These are phyloP conservation scores for Scopus umbretta DNA, from an alignment of 2,113 vertebrate species.

Conservation along the genomic window DNA sequence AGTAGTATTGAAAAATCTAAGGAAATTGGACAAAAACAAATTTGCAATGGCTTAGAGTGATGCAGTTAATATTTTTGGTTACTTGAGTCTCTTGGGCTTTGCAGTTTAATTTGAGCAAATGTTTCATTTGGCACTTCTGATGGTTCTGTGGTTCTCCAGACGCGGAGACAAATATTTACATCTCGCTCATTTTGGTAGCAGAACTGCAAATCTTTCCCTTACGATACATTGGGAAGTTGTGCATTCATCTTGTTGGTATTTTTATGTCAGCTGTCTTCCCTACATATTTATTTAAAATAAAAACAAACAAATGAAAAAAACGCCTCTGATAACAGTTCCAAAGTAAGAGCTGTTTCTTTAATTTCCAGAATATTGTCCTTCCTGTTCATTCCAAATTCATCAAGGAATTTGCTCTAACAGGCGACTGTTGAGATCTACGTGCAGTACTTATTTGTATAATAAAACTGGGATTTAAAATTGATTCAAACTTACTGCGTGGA, in stretches of 20 bases:
- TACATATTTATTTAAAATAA: not conserved
- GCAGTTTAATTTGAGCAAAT: slow-evolving; percentile 56
- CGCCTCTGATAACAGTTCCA: not conserved
- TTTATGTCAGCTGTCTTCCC: not conserved
- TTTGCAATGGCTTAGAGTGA: not conserved
- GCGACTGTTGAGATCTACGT: not conserved
- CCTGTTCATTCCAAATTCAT: not conserved
- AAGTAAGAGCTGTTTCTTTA: not conserved
- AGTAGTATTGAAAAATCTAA: not conserved
- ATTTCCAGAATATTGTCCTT: not conserved
- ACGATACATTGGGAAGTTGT: slow-evolving; percentile 12
- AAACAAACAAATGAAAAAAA: not conserved
- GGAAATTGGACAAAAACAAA: slow-evolving; percentile 3
- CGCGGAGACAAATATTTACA: slow-evolving; percentile 61
- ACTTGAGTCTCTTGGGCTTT: slow-evolving; percentile 32
- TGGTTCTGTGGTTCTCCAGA: slow-evolving; percentile 33
- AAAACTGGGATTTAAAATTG: slow-evolving; percentile 45
- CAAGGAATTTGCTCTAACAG: not conserved
- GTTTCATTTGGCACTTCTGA: slow-evolving; percentile 66
- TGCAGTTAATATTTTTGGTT: slow-evolving; percentile 14
- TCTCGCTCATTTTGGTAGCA: not conserved
- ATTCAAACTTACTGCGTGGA: not conserved
- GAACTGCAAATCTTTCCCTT: slow-evolving; percentile 48
- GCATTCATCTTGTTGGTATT: not conserved
- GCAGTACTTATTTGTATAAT: not conserved